Percentiles rank a stretch among this genome's conserved stretches.
These are phyloP conservation scores for Drosophila micromelanica DNA, from an alignment of 1,140 invertebrate species.

Conservation along the genomic window DNA sequence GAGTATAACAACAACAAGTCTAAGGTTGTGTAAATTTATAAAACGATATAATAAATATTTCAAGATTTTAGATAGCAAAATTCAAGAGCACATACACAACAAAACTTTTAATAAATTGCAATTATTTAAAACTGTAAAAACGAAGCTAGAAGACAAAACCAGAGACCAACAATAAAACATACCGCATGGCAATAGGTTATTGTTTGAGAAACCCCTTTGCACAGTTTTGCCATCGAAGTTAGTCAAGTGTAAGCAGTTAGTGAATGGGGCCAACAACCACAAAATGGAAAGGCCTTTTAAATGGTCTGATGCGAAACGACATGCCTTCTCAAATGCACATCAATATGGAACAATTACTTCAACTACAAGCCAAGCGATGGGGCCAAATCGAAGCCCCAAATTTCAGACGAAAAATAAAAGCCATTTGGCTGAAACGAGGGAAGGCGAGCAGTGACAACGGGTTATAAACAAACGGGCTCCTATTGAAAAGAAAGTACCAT, in stretches of 20 bases:
- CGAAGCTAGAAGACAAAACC: no score
- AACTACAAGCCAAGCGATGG: slow-evolving; percentile 15
- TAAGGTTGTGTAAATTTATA: no score
- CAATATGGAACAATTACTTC: slow-evolving; percentile 42
- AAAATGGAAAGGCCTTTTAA: slow-evolving; percentile 27
- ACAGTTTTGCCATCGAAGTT: slow-evolving; percentile 3
- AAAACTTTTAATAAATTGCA: no score
- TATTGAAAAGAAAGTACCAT: slow-evolving; percentile 52
- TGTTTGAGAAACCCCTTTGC: not conserved
- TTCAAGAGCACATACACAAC: no score
- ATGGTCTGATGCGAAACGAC: slow-evolving; percentile 8
- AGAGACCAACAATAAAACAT: not conserved
- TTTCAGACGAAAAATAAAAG: slow-evolving; percentile 24
- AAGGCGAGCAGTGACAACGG: slow-evolving; percentile 35
- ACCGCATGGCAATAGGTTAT: not conserved
- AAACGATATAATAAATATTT: no score
- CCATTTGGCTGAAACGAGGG: slow-evolving; percentile 24
- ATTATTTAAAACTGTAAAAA: no score
- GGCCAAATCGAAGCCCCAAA: slow-evolving; percentile 6
- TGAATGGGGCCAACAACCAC: slow-evolving; percentile 33
- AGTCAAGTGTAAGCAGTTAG: slow-evolving; percentile 34
- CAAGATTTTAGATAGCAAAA: no score
- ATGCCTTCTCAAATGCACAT: slow-evolving; percentile 38
- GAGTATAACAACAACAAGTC: no score
- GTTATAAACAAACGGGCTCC: slow-evolving; percentile 48